Evolutionary conservation across 2,113 vertebrate species (phyloP).

Genomic region (Petrocephalus microphthalmus): DNA sequence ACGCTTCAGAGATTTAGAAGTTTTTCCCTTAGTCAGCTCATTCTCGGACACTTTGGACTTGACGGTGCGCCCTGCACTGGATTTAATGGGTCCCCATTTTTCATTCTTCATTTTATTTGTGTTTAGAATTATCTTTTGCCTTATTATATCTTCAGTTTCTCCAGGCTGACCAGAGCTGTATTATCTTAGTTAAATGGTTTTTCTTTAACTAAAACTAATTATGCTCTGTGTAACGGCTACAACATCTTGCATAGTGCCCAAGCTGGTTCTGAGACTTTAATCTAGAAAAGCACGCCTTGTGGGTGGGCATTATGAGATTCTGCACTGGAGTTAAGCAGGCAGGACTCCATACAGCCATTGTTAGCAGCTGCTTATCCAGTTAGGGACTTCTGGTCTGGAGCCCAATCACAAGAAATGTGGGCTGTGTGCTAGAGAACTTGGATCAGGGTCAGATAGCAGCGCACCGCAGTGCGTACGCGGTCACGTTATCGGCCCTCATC

Average conservation of each 20-base stretch:
- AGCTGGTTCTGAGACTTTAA: not conserved
- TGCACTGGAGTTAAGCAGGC: not conserved
- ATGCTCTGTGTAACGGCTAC: not conserved
- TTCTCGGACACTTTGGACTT: not conserved
- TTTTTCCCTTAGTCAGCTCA: not conserved
- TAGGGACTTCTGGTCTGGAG: not conserved
- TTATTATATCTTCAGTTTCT: not conserved
- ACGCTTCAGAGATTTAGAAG: not conserved
- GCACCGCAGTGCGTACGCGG: not conserved
- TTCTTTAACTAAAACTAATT: not conserved
- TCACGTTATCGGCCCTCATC: not conserved
- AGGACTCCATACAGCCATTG: not conserved
- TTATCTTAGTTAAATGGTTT: not conserved
- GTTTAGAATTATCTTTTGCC: not conserved
- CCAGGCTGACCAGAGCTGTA: not conserved
- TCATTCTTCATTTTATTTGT: not conserved
- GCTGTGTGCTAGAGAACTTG: not conserved
- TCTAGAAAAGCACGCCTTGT: not conserved
- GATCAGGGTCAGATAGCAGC: not conserved
- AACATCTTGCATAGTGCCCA: not conserved
- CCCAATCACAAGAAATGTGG: not conserved
- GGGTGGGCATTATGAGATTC: not conserved
- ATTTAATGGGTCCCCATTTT: not conserved
- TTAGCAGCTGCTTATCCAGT: conserved; percentile 5
- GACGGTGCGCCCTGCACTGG: not conserved